phyloP scores from a whole-genome alignment of 92 coral and sea anemone genomes.

The Bergia puertoricense region DNA sequence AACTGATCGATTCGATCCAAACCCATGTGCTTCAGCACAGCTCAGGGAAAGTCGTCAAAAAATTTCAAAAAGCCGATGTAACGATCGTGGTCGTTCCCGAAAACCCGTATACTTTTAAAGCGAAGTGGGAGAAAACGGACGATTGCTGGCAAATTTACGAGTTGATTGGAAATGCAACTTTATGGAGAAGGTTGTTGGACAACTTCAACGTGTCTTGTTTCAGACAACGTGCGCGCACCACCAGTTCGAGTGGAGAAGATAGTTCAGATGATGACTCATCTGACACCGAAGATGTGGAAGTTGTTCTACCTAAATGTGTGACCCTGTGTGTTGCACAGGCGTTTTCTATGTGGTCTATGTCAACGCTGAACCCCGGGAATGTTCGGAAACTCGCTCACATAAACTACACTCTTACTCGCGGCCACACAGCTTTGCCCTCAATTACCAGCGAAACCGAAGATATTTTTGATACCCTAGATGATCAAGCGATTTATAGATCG shows the following conservation, averaged over 20 bases:
- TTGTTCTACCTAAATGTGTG: conserved; percentile 71
- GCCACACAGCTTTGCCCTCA: conserved; percentile 55
- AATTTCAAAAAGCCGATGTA: conserved; percentile 75
- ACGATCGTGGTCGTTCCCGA: conserved; percentile 67
- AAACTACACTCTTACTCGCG: conserved; percentile 28
- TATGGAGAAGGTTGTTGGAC: conserved; percentile 79
- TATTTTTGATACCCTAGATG: conserved; percentile 51
- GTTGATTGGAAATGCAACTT: conserved; percentile 70
- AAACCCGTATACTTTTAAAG: conserved; percentile 84
- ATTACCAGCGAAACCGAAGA: conserved; percentile 72
- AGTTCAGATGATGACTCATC: conserved; percentile 65
- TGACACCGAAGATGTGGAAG: conserved; percentile 70
- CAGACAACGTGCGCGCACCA: conserved; percentile 4
- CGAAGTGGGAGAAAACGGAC: conserved; percentile 70
- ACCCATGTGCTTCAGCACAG: conserved; percentile 83
- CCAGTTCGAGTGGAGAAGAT: conserved; percentile 18
- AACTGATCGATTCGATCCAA: conserved; percentile 60
- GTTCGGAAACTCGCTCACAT: conserved; percentile 73
- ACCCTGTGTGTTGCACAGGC: conserved; percentile 83
- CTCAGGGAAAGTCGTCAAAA: conserved; percentile 66
- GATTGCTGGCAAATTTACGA: conserved; percentile 73
- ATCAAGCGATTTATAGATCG: conserved; percentile 68
- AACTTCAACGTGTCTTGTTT: conserved; percentile 51
- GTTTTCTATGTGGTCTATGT: conserved; percentile 87
- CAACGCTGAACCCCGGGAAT: conserved; percentile 91